Conservation (phyloP, 2,797 vertebrate species). For the Tokudaia tokunoshimensis region DNA sequence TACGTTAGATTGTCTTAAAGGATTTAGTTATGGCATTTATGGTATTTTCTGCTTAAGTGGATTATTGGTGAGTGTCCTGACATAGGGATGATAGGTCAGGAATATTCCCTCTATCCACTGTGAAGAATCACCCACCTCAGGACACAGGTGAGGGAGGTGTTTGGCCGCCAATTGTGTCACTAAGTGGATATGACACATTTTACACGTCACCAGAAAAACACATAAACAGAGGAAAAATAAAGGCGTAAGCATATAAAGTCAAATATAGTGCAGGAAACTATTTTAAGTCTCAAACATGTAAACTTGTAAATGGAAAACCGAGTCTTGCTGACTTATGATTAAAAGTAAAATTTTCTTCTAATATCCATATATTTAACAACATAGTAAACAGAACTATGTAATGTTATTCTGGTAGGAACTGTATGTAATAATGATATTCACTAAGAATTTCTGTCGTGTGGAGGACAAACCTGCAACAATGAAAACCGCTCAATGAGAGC, state of each 20-base stretch:
- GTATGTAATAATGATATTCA: background rate
- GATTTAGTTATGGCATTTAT: background rate
- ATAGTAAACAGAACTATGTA: background rate
- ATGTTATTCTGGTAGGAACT: background rate
- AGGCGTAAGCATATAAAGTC: background rate
- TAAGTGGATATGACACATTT: background rate
- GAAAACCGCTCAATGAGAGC: too few relatives aligned
- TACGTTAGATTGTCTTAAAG: background rate
- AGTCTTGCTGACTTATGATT: background rate
- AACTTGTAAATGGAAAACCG: background rate
- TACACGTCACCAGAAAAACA: background rate
- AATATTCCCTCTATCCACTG: background rate
- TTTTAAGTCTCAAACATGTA: too few relatives aligned
- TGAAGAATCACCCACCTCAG: background rate
- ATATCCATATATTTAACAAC: background rate
- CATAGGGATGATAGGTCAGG: background rate
- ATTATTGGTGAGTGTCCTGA: background rate
- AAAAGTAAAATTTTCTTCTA: background rate
- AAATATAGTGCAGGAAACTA: background rate
- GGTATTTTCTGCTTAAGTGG: background rate
- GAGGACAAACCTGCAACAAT: background rate
- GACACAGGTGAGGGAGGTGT: background rate
- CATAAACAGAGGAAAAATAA: background rate
- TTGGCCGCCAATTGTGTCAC: background rate
- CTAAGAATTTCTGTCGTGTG: background rate